A percentile compares a stretch with the other conserved stretches of the same genome.
phyloP scores from a whole-genome alignment of 2,797 vertebrate genomes.

The Phrynocephalus forsythii region DNA sequence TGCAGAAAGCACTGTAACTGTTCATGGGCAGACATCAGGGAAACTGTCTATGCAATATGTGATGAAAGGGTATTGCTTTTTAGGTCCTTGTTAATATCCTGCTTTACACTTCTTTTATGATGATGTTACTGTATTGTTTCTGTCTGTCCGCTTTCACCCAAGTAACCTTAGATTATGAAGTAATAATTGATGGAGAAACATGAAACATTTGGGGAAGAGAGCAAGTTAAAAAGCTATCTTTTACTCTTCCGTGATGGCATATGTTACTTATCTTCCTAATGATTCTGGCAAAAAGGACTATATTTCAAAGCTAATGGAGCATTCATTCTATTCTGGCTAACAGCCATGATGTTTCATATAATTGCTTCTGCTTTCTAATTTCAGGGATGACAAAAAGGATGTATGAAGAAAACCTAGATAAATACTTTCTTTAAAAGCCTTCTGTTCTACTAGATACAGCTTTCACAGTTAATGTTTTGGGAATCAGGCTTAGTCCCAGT shows the following conservation, averaged over 20 bases:
- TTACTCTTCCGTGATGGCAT: constrained; percentile 20
- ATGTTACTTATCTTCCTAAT: background rate
- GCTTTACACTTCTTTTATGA: constrained; percentile 30
- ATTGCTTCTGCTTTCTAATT: constrained; percentile 57
- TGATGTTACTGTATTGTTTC: constrained; percentile 39
- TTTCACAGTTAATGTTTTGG: constrained; percentile 32
- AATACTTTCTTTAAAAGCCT: constrained; percentile 37
- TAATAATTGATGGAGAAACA: constrained; percentile 47
- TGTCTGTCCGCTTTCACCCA: constrained; percentile 14
- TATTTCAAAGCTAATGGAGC: constrained; percentile 47
- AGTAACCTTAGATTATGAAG: constrained; percentile 52
- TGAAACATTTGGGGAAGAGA: constrained; percentile 40
- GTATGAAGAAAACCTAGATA: constrained; percentile 44
- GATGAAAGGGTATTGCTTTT: constrained; percentile 41
- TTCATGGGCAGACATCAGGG: background rate
- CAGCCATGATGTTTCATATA: constrained; percentile 47
- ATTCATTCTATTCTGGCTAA: constrained; percentile 43
- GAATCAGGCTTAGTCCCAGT: background rate
- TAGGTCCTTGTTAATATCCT: constrained; percentile 45
- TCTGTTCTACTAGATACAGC: constrained; percentile 20
- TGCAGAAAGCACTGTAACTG: background rate
- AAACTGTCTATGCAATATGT: constrained; percentile 17
- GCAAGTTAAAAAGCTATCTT: constrained; percentile 25
- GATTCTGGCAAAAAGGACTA: constrained; percentile 41
- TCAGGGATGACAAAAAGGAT: constrained; percentile 57